Percentiles rank a stretch among this genome's conserved stretches.
Evolutionary conservation across 35 echinoderm and acorn worm genomes (phyloP).

Genomic region (Ophiothrix spiculata): DNA sequence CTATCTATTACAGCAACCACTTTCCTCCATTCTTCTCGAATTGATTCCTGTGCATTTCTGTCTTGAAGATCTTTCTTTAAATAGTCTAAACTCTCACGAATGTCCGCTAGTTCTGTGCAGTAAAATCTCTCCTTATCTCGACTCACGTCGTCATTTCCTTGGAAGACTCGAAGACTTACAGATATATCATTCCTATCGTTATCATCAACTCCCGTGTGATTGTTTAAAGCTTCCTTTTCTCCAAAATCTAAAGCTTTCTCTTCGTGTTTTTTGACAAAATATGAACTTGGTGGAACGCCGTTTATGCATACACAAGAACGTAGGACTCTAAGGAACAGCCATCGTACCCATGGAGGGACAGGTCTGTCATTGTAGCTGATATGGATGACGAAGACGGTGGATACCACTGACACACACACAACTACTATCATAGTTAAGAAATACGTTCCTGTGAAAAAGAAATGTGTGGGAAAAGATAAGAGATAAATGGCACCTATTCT

Average conservation of each 20-base stretch:
- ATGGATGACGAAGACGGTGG: background rate
- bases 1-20: background rate
- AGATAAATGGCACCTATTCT: too few relatives aligned
- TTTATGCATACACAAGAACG: background rate
- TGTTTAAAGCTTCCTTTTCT: background rate
- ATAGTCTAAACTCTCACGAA: background rate
- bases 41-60: background rate
- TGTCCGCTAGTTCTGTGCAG: background rate
- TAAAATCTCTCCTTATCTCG: background rate
- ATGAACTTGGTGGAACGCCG: background rate
- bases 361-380: background rate
- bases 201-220: background rate
- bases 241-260: background rate
- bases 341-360: background rate
- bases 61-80: background rate
- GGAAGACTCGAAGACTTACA: slow-evolving; percentile 5
- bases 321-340: background rate
- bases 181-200: background rate
- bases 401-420: background rate
- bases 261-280: background rate
- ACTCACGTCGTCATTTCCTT: background rate
- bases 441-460: slow-evolving; percentile 1
- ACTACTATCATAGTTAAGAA: background rate
- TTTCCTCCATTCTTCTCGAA: background rate
- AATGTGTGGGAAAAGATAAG: too few relatives aligned